phyloP scores from a whole-genome alignment of 2,888 invertebrate species.

The Laspeyria flexula region DNA sequence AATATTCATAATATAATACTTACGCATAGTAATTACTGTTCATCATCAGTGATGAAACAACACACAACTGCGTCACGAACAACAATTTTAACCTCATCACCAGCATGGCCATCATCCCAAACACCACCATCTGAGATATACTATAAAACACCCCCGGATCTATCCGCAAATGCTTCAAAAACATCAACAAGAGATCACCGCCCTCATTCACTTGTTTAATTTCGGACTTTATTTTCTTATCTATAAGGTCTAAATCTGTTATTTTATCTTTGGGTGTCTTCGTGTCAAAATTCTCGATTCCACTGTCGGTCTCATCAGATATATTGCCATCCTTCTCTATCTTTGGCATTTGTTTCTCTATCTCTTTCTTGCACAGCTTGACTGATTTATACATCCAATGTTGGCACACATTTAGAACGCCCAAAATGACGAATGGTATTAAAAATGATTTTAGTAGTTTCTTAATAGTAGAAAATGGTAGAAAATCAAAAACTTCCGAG shows the following conservation, averaged over 20 bases:
- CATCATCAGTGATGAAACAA: slow-evolving; percentile 89
- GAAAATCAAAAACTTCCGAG: slow-evolving; percentile 91
- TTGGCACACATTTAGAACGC: slow-evolving; percentile 64
- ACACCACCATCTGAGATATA: slow-evolving; percentile 89
- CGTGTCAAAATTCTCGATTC: slow-evolving; percentile 81
- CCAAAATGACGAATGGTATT: slow-evolving; percentile 84
- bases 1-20: slow-evolving; percentile 43
- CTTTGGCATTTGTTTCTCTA: slow-evolving; percentile 32
- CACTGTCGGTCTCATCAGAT: slow-evolving; percentile 82
- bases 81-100: slow-evolving; percentile 93
- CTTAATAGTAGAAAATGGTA: slow-evolving; percentile 83
- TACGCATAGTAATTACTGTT: slow-evolving; percentile 85
- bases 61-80: slow-evolving; percentile 91
- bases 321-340: slow-evolving; percentile 45
- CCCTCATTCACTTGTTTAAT: slow-evolving; percentile 42
- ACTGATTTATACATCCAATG: slow-evolving; percentile 62
- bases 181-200: slow-evolving; percentile 38
- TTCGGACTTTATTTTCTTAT: slow-evolving; percentile 46
- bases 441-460: slow-evolving; percentile 84
- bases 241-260: slow-evolving; percentile 53
- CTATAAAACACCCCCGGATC: slow-evolving; percentile 89
- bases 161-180: slow-evolving; percentile 64
- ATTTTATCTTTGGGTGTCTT: slow-evolving; percentile 54
- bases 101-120: slow-evolving; percentile 89
- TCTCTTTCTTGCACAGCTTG: slow-evolving; percentile 38